These are phyloP conservation scores for Rhynchophorus ferrugineus DNA, from an alignment of 1,140 invertebrate genomes.

Conservation along the genomic window DNA sequence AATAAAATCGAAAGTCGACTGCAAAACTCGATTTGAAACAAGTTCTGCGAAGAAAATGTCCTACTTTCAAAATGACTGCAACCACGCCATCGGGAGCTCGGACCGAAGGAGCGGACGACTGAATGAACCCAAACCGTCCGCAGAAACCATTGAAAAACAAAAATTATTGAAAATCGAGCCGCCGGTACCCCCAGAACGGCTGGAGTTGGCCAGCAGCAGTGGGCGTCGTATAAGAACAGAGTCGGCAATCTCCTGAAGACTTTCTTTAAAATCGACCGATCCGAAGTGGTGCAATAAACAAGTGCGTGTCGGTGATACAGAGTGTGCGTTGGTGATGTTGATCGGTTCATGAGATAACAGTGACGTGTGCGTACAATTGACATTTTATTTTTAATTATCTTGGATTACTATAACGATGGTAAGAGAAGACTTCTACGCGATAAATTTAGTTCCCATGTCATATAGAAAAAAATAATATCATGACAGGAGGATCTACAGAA, in stretches of 20 bases:
- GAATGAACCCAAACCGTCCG: no score
- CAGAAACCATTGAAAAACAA: neutral
- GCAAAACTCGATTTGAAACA: no score
- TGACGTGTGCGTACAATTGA: constrained; percentile 7
- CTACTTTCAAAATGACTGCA: no score
- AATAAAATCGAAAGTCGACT: no score
- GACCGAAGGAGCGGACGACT: no score
- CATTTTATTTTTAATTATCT: constrained; percentile 5
- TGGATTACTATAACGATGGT: constrained; percentile 16
- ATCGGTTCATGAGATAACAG: constrained; percentile 14
- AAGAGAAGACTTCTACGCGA: neutral
- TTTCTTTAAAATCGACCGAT: constrained; percentile 17
- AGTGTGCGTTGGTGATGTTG: constrained; percentile 20
- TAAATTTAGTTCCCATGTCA: neutral
- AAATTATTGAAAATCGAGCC: no score
- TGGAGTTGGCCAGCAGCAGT: constrained; percentile 6
- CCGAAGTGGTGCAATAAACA: constrained; percentile 18
- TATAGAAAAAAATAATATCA: neutral
- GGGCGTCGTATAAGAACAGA: constrained; percentile 17
- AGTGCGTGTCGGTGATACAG: constrained; percentile 16
- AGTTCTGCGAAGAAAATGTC: no score
- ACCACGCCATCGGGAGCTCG: no score
- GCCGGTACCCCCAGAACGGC: no score
- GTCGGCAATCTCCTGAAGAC: constrained; percentile 17
- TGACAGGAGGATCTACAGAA: neutral